Percentiles rank a stretch among this genome's conserved stretches.
These are phyloP conservation scores for Drepana arcuata DNA, from an alignment of 1,140 invertebrate species.

Conservation along the genomic window DNA sequence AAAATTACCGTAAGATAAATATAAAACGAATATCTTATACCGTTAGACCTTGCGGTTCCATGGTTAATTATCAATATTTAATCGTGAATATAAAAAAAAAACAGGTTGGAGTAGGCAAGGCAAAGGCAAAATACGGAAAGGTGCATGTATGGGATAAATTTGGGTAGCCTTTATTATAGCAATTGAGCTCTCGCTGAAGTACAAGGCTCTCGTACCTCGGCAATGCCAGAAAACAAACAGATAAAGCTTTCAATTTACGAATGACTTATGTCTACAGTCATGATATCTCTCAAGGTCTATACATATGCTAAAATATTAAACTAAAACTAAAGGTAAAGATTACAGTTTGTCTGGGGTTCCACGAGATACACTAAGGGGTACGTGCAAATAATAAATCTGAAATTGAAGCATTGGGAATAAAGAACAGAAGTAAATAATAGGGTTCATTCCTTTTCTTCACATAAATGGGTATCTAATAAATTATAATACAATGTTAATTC, in stretches of 20 bases:
- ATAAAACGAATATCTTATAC: constrained; percentile 37
- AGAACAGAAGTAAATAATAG: constrained; percentile 40
- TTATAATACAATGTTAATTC: constrained; percentile 27
- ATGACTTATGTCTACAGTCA: constrained; percentile 30
- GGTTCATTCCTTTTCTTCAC: constrained; percentile 31
- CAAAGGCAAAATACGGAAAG: constrained; percentile 59
- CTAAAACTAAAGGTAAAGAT: too few relatives aligned
- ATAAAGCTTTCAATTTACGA: constrained; percentile 62
- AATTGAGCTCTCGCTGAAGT: too few relatives aligned
- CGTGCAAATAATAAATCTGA: constrained; percentile 36
- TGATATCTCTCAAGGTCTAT: constrained; percentile 16
- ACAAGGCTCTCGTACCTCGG: constrained; percentile 34
- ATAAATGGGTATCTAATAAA: constrained; percentile 38
- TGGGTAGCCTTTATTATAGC: too few relatives aligned
- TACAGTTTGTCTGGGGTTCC: neutral
- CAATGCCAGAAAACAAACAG: constrained; percentile 73
- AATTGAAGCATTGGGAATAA: constrained; percentile 32
- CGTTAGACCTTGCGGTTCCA: constrained; percentile 60
- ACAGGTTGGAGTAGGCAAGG: constrained; percentile 48
- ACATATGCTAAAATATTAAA: neutral
- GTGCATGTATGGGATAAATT: constrained; percentile 51
- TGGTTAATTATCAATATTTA: constrained; percentile 45
- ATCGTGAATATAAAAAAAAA: constrained; percentile 29
- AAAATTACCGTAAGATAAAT: constrained; percentile 31
- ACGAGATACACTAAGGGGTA: constrained; percentile 14